Conservation (phyloP, 2,797 vertebrate species). For the Simalia tracyae region DNA sequence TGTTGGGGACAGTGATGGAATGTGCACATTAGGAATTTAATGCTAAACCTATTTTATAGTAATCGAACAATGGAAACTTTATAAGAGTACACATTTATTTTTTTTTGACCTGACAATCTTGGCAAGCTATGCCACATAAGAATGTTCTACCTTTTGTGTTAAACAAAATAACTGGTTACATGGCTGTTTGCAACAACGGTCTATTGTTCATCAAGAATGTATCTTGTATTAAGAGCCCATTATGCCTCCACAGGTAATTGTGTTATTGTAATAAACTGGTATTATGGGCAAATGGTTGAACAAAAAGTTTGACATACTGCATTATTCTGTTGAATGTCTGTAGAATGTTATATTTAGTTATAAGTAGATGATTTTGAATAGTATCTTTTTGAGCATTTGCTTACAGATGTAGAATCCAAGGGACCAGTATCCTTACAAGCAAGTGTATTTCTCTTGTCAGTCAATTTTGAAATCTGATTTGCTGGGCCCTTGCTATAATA, state of each 20-base stretch:
- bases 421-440: not conserved
- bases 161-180: not conserved
- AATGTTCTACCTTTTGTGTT: not conserved
- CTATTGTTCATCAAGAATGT: not conserved
- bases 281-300: not conserved
- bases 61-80: not conserved
- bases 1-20: not conserved
- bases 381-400: not conserved
- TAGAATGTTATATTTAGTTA: not conserved
- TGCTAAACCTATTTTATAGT: not conserved
- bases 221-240: not conserved
- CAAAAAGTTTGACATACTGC: not conserved
- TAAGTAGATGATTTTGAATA: not conserved
- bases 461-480: not conserved
- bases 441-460: not conserved
- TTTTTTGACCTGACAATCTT: not conserved
- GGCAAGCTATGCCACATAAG: not conserved
- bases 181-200: not conserved
- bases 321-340: not conserved
- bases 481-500: not conserved
- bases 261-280: not conserved
- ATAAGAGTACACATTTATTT: not conserved
- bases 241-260: not conserved
- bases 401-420: not conserved
- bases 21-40: not conserved